These are phyloP conservation scores for Osedax frankpressi DNA, from an alignment of 2,888 invertebrate genomes.

Conservation along the genomic window DNA sequence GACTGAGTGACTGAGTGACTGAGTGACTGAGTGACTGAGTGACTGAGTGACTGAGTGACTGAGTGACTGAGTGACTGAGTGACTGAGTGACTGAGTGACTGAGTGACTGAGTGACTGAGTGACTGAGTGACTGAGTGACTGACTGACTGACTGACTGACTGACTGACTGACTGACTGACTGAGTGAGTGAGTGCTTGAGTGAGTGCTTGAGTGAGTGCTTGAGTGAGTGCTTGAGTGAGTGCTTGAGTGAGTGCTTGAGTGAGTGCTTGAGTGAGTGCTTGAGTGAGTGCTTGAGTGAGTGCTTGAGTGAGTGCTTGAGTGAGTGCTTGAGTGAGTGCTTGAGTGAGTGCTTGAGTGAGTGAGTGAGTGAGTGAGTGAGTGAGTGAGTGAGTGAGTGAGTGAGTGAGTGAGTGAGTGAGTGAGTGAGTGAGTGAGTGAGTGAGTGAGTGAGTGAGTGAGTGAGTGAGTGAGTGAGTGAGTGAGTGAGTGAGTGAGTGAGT, in stretches of 20 bases:
- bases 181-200: no score
- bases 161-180: slow-evolving; percentile 9
- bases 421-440: background rate
- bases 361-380: background rate
- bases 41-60: background rate
- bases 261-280: no score
- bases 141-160: slow-evolving; percentile 2
- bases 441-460: background rate
- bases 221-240: no score
- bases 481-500: slow-evolving; percentile 1
- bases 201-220: no score
- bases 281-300: no score
- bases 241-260: no score
- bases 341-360: no score
- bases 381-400: slow-evolving; percentile 1
- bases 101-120: background rate
- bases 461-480: background rate
- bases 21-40: background rate
- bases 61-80: background rate
- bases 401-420: slow-evolving; percentile 1
- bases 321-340: no score
- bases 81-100: background rate
- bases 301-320: no score
- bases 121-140: background rate
- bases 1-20: background rate